A percentile compares a stretch with the other conserved stretches of the same genome.
Evolutionary conservation across 2,113 vertebrate species (phyloP).

Genomic region (Zosterops pallidus): DNA sequence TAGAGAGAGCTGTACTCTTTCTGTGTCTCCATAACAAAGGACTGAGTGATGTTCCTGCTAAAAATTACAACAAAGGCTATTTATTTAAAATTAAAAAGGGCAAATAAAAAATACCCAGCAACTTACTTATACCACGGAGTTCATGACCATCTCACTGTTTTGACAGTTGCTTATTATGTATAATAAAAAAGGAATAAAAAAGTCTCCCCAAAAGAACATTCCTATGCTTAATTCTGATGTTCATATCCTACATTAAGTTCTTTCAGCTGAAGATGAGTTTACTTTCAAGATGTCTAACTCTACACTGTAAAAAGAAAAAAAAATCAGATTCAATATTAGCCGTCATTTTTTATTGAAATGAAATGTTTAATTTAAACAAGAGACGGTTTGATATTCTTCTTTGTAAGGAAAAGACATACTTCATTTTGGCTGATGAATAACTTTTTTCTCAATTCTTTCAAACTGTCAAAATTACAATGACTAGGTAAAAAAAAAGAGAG

Average conservation of each 20-base stretch:
- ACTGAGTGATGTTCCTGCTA: not conserved
- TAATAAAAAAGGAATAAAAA: not conserved
- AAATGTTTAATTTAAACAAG: not conserved
- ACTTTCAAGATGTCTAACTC: not conserved
- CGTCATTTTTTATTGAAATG: not conserved
- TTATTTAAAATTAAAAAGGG: not conserved
- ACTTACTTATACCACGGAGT: not conserved
- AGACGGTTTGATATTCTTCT: not conserved
- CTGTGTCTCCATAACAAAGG: not conserved
- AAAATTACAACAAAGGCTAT: not conserved
- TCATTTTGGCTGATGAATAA: not conserved
- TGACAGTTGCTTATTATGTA: not conserved
- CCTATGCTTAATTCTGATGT: not conserved
- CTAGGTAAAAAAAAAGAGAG: not conserved
- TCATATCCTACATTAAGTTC: not conserved
- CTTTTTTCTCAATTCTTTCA: not conserved
- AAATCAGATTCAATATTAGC: not conserved
- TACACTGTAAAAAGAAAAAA: not conserved
- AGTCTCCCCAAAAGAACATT: not conserved
- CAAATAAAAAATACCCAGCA: not conserved
- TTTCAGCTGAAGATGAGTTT: not conserved
- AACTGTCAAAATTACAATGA: not conserved
- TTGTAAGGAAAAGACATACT: not conserved
- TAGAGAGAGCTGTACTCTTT: not conserved
- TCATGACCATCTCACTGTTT: not conserved